Percentiles rank a stretch among this genome's conserved stretches.
phyloP scores from a whole-genome alignment of 1,140 invertebrate species.

The Drosophila tsacasi region DNA sequence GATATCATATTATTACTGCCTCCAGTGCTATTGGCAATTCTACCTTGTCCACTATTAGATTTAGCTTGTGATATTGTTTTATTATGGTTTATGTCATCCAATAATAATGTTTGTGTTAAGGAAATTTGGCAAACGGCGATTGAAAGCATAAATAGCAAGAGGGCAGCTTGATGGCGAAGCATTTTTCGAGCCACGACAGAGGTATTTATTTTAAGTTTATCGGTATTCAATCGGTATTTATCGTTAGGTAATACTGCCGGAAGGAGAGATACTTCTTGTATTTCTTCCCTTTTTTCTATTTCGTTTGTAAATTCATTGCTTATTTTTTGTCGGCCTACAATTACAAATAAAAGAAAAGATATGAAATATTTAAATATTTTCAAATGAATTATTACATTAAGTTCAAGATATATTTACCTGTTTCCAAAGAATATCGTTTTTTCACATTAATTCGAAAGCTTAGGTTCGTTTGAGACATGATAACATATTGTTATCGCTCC shows the following conservation, averaged over 20 bases:
- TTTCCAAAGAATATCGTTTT: conserved; percentile 1
- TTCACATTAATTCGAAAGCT: conserved; percentile 26
- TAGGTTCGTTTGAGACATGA: conserved; percentile 15
- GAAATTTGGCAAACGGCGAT: conserved; percentile 45
- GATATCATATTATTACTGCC: conserved; percentile 24
- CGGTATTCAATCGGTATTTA: background rate
- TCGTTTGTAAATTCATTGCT: conserved; percentile 3
- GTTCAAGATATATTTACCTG: conserved; percentile 16
- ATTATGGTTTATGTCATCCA: conserved; percentile 42
- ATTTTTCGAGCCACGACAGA: conserved; percentile 21
- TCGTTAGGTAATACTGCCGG: conserved; percentile 17
- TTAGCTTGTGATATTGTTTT: conserved; percentile 31
- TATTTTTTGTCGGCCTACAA: background rate
- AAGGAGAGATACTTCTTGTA: background rate
- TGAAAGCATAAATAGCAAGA: conserved; percentile 38
- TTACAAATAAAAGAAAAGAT: background rate
- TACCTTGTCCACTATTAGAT: conserved; percentile 14
- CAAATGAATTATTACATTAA: background rate
- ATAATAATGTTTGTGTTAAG: conserved; percentile 42
- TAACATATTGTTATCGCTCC: background rate
- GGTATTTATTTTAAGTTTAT: background rate
- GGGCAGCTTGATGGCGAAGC: conserved; percentile 19
- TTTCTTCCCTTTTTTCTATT: background rate
- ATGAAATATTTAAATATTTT: background rate
- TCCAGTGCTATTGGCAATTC: conserved; percentile 32